A percentile compares a stretch with the other conserved stretches of the same genome.
phyloP scores from a whole-genome alignment of 1,140 invertebrate genomes.

The Drosophila miranda region DNA sequence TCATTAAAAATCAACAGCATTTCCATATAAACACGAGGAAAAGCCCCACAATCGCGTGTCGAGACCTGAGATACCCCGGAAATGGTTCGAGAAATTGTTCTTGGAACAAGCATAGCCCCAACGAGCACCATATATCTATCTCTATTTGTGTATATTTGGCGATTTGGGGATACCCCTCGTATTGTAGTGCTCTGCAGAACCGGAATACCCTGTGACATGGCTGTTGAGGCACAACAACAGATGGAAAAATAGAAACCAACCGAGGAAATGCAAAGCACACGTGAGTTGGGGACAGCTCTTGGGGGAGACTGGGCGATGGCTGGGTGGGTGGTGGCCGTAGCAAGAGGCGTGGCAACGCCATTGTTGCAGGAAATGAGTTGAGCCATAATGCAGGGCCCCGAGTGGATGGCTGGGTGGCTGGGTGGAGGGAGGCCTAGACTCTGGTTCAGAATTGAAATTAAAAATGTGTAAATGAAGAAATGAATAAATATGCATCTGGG shows the following conservation, averaged over 20 bases:
- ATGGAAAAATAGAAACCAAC: constrained; percentile 16
- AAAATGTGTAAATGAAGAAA: constrained; percentile 78
- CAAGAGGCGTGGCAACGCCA: constrained; percentile 28
- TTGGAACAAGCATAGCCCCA: too few relatives aligned
- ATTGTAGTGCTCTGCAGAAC: too few relatives aligned
- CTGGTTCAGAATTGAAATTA: constrained; percentile 69
- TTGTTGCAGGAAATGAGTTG: constrained; percentile 69
- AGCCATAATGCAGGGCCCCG: constrained; percentile 33
- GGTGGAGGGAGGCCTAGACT: constrained; percentile 44
- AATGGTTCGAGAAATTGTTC: too few relatives aligned
- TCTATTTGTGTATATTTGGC: too few relatives aligned
- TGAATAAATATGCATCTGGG: constrained; percentile 70
- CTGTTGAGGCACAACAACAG: neutral
- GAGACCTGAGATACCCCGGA: too few relatives aligned
- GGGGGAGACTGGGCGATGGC: neutral
- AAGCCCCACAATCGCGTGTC: constrained; percentile 35
- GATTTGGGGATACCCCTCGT: too few relatives aligned
- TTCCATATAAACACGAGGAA: constrained; percentile 64
- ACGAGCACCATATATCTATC: too few relatives aligned
- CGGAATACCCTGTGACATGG: too few relatives aligned
- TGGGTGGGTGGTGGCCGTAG: neutral
- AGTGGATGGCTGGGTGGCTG: neutral
- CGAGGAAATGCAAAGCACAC: constrained; percentile 76
- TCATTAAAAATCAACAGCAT: constrained; percentile 72
- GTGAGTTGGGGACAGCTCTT: constrained; percentile 21